These are phyloP conservation scores for Nemurella pictetii DNA, from an alignment of 2,888 invertebrate genomes.

Conservation along the genomic window DNA sequence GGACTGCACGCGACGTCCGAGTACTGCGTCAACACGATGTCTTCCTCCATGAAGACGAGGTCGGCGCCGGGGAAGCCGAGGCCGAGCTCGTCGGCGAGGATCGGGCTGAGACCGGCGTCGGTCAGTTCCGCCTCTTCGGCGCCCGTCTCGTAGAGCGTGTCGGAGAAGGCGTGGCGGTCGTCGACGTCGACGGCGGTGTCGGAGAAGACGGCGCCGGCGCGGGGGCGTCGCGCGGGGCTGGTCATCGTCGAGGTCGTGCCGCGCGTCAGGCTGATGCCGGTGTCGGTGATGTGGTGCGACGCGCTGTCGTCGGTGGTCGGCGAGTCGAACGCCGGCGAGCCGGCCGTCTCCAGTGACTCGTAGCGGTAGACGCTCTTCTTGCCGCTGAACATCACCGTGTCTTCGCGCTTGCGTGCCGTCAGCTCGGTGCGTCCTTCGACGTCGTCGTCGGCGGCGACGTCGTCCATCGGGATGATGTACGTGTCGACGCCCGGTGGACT, in stretches of 20 bases:
- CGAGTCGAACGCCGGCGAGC: constrained; percentile 49
- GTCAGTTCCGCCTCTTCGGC: constrained; percentile 58
- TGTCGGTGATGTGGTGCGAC: constrained; percentile 59
- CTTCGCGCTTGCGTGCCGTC: constrained; percentile 53
- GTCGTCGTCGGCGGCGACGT: too few species aligned
- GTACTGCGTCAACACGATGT: constrained; percentile 49
- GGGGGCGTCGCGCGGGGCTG: constrained; percentile 48
- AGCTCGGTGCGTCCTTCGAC: constrained; percentile 35
- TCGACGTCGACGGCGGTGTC: constrained; percentile 52
- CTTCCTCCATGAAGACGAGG: constrained; percentile 51
- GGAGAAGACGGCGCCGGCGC: constrained; percentile 49
- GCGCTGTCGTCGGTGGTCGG: constrained; percentile 56
- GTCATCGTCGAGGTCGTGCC: constrained; percentile 55
- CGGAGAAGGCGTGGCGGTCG: constrained; percentile 53
- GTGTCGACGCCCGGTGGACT: constrained; percentile 49
- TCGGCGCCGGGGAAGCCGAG: constrained; percentile 48
- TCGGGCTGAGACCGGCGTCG: constrained; percentile 60
- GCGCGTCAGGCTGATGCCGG: constrained; percentile 58
- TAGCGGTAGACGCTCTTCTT: constrained; percentile 58
- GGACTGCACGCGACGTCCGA: constrained; percentile 58
- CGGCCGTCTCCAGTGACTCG: constrained; percentile 51
- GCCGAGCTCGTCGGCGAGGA: constrained; percentile 57
- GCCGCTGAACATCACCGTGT: constrained; percentile 57
- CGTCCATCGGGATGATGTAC: constrained; percentile 54
- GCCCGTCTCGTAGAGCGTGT: constrained; percentile 53